Evolutionary conservation across 2,113 vertebrate genomes (phyloP).

Genomic region (Micronycteris hirsuta): DNA sequence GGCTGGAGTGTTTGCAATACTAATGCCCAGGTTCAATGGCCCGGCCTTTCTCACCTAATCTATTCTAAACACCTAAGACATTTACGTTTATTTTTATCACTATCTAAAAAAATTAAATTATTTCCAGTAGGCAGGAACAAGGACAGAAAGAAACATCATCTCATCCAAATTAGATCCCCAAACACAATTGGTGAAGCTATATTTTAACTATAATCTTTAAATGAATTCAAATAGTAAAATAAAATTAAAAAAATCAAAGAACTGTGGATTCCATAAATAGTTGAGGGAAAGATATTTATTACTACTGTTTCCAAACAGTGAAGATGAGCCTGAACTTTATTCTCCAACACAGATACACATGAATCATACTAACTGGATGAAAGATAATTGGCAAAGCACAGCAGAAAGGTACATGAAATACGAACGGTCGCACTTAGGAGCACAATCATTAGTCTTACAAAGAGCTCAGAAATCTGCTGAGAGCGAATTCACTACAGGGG

Average conservation of each 20-base stretch:
- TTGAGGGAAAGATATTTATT: not conserved
- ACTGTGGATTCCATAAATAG: not conserved
- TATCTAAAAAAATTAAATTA: slow-evolving; percentile 7
- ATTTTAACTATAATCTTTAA: slow-evolving; percentile 36
- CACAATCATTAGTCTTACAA: not conserved
- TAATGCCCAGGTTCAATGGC: not conserved
- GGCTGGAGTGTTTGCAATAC: not conserved
- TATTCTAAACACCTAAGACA: not conserved
- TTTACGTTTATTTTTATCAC: slow-evolving; percentile 35
- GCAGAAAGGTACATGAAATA: slow-evolving; percentile 31
- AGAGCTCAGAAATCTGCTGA: not conserved
- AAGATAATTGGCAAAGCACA: not conserved
- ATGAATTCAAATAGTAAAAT: not conserved
- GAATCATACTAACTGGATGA: not conserved
- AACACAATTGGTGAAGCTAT: not conserved
- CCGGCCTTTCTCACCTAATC: not conserved
- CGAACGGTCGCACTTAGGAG: not conserved
- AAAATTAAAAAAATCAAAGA: no score
- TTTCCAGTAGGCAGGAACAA: not conserved
- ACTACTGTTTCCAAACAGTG: not conserved
- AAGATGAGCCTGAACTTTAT: not conserved
- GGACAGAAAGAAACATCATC: not conserved
- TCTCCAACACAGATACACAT: not conserved
- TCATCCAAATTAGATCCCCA: not conserved
- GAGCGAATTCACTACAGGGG: not conserved